Conservation (phyloP, 2,888 invertebrate species). For the Prosopocoilus inquinatus region DNA sequence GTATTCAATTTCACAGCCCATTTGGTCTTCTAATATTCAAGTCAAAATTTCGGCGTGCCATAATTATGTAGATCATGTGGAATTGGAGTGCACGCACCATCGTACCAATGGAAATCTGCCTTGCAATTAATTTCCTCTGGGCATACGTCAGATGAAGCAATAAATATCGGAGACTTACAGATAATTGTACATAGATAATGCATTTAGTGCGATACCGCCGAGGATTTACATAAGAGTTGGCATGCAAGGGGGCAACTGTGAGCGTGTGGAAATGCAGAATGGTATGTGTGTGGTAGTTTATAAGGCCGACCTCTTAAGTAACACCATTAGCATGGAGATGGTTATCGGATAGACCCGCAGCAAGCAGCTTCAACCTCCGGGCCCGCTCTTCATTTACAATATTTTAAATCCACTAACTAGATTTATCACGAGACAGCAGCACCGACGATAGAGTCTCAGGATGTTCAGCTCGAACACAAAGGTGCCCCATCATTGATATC, state of each 20-base stretch:
- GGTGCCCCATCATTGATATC: not conserved
- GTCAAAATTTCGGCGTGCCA: too few species aligned
- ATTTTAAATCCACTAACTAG: slow-evolving; percentile 5
- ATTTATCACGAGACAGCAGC: slow-evolving; percentile 4
- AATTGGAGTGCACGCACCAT: too few species aligned
- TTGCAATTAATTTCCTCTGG: slow-evolving; percentile 1
- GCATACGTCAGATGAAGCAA: slow-evolving; percentile 19
- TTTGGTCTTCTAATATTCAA: too few species aligned
- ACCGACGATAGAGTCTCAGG: not conserved
- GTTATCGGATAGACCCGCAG: slow-evolving; percentile 28
- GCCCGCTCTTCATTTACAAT: slow-evolving; percentile 4
- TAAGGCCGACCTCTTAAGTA: slow-evolving; percentile 29
- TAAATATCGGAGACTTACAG: slow-evolving; percentile 20
- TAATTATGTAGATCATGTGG: too few species aligned
- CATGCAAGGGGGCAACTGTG: slow-evolving; percentile 12
- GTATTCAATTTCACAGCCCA: too few species aligned
- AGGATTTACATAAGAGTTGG: slow-evolving; percentile 19
- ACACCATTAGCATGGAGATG: slow-evolving; percentile 41
- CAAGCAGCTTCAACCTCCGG: not conserved
- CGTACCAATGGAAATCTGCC: too few species aligned
- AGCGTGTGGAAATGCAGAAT: slow-evolving; percentile 18
- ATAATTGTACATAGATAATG: slow-evolving; percentile 24
- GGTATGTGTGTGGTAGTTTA: slow-evolving; percentile 19
- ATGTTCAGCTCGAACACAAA: not conserved
- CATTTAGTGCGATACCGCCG: slow-evolving; percentile 20